Evolutionary conservation across 2,888 invertebrate species (phyloP).

Genomic region (Macrophya alboannulata): DNA sequence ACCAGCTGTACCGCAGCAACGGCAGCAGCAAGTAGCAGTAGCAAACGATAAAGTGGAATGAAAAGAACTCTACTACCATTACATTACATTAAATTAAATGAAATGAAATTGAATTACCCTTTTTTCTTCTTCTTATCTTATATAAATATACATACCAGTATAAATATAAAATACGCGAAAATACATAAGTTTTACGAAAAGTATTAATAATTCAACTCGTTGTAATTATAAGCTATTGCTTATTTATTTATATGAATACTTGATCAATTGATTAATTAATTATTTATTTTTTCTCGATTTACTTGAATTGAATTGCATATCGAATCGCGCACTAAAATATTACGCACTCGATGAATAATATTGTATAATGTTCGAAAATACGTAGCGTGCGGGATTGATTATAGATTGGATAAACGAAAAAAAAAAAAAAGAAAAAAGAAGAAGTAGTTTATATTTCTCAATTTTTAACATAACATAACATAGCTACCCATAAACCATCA

Average conservation of each 20-base stretch:
- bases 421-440: not conserved
- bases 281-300: not conserved
- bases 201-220: not conserved
- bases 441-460: not conserved
- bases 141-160: too few species aligned
- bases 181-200: not conserved
- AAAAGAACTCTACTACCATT: not conserved
- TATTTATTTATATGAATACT: not conserved
- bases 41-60: not conserved
- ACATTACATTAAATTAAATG: not conserved
- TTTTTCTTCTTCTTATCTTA: too few species aligned
- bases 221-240: not conserved
- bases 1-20: not conserved
- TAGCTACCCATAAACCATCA: conserved; percentile 11
- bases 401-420: not conserved
- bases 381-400: not conserved
- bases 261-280: not conserved
- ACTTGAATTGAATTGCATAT: not conserved
- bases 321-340: not conserved
- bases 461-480: conserved; percentile 1
- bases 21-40: not conserved
- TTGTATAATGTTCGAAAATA: not conserved
- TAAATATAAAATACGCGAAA: not conserved
- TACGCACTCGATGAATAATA: conserved; percentile 1
- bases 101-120: too few species aligned